A percentile compares a stretch with the other conserved stretches of the same genome.
Evolutionary conservation across 2,113 vertebrate genomes (phyloP).

Genomic region (Varanus salvator): DNA sequence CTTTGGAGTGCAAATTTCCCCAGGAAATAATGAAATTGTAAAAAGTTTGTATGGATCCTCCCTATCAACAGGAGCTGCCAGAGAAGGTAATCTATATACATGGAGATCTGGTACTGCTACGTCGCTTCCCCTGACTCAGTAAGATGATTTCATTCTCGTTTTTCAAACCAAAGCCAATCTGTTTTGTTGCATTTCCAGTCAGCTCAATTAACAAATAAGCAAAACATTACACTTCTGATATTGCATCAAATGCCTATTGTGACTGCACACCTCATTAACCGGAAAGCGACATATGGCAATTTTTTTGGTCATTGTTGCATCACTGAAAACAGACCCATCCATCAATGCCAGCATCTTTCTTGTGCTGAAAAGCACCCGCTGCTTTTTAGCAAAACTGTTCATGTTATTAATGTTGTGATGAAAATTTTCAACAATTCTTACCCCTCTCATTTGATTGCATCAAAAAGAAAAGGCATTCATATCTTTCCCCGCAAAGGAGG

Average conservation of each 20-base stretch:
- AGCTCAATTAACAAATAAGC: slow-evolving; percentile 12
- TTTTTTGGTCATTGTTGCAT: neutral
- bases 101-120: neutral
- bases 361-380: neutral
- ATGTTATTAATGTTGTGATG: neutral
- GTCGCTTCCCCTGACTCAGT: neutral
- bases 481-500: neutral
- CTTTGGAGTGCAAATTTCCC: neutral
- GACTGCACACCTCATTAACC: slow-evolving; percentile 10
- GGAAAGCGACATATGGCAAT: neutral
- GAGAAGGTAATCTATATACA: neutral
- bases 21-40: neutral
- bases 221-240: neutral
- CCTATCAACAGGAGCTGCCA: neutral
- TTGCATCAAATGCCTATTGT: slow-evolving; percentile 7
- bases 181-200: slow-evolving; percentile 2
- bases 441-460: neutral
- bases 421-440: neutral
- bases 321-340: slow-evolving; percentile 31
- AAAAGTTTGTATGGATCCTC: neutral
- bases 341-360: neutral
- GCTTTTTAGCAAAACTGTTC: neutral
- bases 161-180: neutral
- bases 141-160: neutral
- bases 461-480: neutral